Evolutionary conservation across 2,888 invertebrate genomes (phyloP).

Genomic region (Bedellia somnulentella): DNA sequence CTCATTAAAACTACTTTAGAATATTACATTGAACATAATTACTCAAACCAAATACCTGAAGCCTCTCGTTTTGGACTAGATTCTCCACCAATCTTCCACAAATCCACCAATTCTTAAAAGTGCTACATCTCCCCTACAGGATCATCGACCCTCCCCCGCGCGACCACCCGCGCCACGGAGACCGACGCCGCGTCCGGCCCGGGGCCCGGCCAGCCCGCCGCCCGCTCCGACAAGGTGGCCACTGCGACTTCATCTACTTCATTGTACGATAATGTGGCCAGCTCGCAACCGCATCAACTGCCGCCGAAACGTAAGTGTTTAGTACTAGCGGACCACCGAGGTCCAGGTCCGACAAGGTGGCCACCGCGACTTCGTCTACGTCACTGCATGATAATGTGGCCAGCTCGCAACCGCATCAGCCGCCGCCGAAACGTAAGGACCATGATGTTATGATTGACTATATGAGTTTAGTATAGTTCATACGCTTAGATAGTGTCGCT

Average conservation of each 20-base stretch:
- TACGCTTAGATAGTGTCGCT: too few relatives aligned
- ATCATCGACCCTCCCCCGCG: constrained; percentile 83
- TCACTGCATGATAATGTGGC: constrained; percentile 86
- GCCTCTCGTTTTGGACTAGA: too few relatives aligned
- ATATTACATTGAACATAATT: too few relatives aligned
- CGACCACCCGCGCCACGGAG: constrained; percentile 70
- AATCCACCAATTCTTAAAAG: too few relatives aligned
- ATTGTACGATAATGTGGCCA: constrained; percentile 81
- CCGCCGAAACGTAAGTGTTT: constrained; percentile 50
- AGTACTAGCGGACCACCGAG: too few relatives aligned
- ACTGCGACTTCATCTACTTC: constrained; percentile 88
- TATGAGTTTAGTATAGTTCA: too few relatives aligned
- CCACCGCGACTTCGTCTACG: constrained; percentile 84
- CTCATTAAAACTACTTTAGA: too few relatives aligned
- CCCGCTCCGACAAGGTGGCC: constrained; percentile 70
- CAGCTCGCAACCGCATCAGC: constrained; percentile 43
- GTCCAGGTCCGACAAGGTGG: constrained; percentile 72
- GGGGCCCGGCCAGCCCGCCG: constrained; percentile 62
- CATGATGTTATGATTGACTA: too few relatives aligned
- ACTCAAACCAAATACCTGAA: too few relatives aligned
- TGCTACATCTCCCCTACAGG: too few relatives aligned
- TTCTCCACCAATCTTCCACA: too few relatives aligned
- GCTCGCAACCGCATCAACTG: constrained; percentile 43
- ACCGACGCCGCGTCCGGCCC: constrained; percentile 62
- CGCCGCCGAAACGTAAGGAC: too few relatives aligned